phyloP scores from a whole-genome alignment of 2,888 invertebrate genomes.

The Corbicula japonica region DNA sequence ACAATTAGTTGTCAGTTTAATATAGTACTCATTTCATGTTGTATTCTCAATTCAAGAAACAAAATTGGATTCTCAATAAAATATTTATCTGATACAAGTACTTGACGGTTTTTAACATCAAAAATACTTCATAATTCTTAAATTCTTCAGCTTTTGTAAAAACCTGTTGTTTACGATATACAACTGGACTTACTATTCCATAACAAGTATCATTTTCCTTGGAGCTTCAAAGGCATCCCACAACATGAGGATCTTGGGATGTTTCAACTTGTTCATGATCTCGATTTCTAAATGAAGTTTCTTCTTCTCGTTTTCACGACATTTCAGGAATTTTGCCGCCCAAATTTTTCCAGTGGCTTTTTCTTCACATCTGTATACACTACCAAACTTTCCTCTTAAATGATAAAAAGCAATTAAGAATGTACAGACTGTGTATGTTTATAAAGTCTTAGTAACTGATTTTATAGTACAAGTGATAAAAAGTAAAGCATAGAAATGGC shows the following conservation, averaged over 20 bases:
- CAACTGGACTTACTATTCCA: conserved; percentile 96
- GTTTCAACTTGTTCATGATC: conserved; percentile 97
- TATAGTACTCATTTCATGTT: no score
- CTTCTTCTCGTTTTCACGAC: conserved; percentile 93
- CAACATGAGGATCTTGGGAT: conserved; percentile 97
- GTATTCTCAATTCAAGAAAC: no score
- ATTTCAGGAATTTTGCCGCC: conserved; percentile 95
- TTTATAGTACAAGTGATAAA: no score
- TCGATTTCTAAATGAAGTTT: conserved; percentile 98
- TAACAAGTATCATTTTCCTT: conserved; percentile 97
- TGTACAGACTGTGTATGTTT: not conserved
- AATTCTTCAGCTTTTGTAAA: not conserved
- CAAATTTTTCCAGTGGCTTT: conserved; percentile 89
- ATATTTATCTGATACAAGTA: no score
- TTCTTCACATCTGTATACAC: conserved; percentile 88
- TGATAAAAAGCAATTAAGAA: not conserved
- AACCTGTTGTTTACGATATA: not conserved
- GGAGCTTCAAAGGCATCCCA: conserved; percentile 93
- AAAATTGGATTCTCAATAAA: no score
- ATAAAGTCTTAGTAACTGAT: no score
- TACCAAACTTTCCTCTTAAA: conserved; percentile 88
- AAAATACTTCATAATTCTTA: no score
- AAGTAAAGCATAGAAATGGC: no score
- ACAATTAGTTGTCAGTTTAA: no score
- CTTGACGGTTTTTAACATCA: no score